A percentile compares a stretch with the other conserved stretches of the same genome.
These are phyloP conservation scores for Polyploca ridens DNA, from an alignment of 2,888 invertebrate species.

Conservation along the genomic window DNA sequence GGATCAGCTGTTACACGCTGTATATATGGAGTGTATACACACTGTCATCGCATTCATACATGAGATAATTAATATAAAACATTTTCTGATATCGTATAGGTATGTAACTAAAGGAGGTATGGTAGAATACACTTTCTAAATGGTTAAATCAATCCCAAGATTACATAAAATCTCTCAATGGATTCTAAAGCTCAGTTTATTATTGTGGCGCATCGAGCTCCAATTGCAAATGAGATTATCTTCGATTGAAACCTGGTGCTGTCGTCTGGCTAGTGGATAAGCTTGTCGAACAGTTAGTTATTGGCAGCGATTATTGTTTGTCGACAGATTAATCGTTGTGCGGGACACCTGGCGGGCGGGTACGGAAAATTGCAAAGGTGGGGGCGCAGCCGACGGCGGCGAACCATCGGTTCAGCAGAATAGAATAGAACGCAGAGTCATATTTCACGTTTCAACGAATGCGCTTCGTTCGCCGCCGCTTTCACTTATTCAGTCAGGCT, in stretches of 20 bases:
- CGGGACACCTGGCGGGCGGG: constrained; percentile 50
- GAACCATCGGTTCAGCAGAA: constrained; percentile 13
- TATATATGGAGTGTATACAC: too few species aligned
- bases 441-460: constrained; percentile 46
- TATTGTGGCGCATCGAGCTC: constrained; percentile 27
- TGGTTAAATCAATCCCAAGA: not conserved
- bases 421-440: constrained; percentile 32
- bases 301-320: constrained; percentile 58
- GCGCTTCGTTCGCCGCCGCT: constrained; percentile 35
- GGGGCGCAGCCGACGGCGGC: constrained; percentile 5
- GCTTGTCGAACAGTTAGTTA: constrained; percentile 32
- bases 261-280: constrained; percentile 23
- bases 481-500: constrained; percentile 56
- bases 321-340: constrained; percentile 59
- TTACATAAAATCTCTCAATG: not conserved
- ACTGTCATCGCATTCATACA: too few species aligned
- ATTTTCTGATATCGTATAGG: too few species aligned
- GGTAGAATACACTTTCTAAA: not conserved
- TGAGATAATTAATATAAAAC: too few species aligned
- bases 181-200: constrained; percentile 1
- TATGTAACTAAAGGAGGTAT: too few species aligned
- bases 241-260: constrained; percentile 32
- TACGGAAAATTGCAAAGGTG: too few species aligned
- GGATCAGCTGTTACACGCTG: too few species aligned
- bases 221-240: constrained; percentile 44